Percentiles rank a stretch among this genome's conserved stretches.
These are phyloP conservation scores for Antechinus flavipes DNA, from an alignment of 2,113 vertebrate genomes.

Conservation along the genomic window DNA sequence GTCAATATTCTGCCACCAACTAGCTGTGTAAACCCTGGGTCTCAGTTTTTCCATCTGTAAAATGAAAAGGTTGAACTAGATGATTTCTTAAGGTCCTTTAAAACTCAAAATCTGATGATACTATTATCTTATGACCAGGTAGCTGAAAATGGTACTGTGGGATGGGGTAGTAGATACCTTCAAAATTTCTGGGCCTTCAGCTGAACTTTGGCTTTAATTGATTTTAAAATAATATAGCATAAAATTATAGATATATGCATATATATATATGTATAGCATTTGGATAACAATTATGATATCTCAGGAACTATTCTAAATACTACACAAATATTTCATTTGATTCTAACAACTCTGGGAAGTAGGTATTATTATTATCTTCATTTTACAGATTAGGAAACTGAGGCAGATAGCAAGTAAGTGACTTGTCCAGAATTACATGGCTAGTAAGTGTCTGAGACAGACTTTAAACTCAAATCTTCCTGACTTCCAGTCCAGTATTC, in stretches of 20 bases:
- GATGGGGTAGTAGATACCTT: not conserved
- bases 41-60: no score
- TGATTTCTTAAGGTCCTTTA: not conserved
- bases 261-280: no score
- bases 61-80: not conserved
- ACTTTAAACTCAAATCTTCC: not conserved
- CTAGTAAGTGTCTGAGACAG: not conserved
- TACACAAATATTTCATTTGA: not conserved
- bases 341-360: no score
- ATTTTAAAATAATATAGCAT: no score
- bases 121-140: not conserved
- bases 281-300: not conserved
- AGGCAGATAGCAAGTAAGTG: no score
- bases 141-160: not conserved
- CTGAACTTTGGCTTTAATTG: no score
- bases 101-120: not conserved
- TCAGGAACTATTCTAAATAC: not conserved
- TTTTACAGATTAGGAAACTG: no score
- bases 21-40: no score
- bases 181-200: not conserved
- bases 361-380: no score
- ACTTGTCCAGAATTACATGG: no score
- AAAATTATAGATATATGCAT: no score
- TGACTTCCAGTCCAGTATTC: not conserved
- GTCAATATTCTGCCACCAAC: no score